Percentiles rank a stretch among this genome's conserved stretches.
phyloP scores from a whole-genome alignment of 2,113 vertebrate species.

The Brachypteracias leptosomus region DNA sequence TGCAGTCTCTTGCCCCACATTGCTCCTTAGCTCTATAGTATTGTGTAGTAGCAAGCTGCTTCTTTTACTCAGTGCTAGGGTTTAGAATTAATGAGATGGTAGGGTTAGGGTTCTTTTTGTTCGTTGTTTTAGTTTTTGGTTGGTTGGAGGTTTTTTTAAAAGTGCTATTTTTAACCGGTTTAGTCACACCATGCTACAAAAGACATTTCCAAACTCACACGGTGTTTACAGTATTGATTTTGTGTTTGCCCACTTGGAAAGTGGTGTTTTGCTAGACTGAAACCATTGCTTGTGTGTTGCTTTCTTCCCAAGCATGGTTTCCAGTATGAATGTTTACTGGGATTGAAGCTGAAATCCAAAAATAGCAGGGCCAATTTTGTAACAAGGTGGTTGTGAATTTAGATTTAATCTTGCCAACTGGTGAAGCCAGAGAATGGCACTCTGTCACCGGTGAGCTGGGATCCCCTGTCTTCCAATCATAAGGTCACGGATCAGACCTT shows the following conservation, averaged over 20 bases:
- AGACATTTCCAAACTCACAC: neutral
- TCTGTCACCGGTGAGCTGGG: neutral
- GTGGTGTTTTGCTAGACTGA: neutral
- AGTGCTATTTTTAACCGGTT: neutral
- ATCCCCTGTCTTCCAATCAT: neutral
- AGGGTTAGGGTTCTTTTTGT: neutral
- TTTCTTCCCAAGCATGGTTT: neutral
- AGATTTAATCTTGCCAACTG: neutral
- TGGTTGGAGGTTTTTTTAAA: neutral
- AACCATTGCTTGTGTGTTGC: neutral
- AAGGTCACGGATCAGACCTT: slow-evolving; percentile 37
- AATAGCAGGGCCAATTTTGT: neutral
- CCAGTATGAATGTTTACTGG: neutral
- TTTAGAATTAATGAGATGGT: neutral
- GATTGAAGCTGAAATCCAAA: neutral
- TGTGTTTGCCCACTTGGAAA: neutral
- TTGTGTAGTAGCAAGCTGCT: neutral
- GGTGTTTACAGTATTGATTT: neutral
- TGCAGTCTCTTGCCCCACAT: neutral
- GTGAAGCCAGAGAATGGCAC: neutral
- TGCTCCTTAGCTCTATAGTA: neutral
- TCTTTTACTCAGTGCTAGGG: neutral
- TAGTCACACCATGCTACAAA: neutral
- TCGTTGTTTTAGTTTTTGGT: neutral
- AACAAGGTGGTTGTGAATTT: neutral